phyloP scores from a whole-genome alignment of 2,797 vertebrate genomes.

The Gymnothorax javanicus region DNA sequence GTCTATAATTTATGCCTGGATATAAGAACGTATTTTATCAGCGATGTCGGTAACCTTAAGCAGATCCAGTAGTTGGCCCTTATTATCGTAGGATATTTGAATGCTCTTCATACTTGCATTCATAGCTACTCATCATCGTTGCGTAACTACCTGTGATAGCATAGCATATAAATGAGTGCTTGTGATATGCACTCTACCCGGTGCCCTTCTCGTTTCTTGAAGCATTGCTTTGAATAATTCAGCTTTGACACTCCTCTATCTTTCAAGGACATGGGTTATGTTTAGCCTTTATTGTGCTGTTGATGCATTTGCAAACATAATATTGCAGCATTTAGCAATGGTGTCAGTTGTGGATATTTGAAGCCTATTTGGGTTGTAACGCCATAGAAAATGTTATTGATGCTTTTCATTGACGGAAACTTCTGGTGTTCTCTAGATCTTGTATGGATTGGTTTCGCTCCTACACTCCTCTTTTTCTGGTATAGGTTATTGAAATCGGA shows the following conservation, averaged over 20 bases:
- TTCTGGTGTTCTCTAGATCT: not conserved
- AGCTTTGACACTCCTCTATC: not conserved
- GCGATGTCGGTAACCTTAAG: no score
- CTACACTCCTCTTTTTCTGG: not conserved
- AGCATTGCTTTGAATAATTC: conserved; percentile 15
- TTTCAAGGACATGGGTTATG: not conserved
- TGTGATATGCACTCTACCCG: no score
- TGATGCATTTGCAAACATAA: conserved; percentile 2
- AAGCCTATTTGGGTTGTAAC: not conserved
- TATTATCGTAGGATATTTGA: no score
- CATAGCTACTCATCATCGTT: no score
- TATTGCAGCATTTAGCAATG: not conserved
- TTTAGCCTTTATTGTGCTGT: not conserved
- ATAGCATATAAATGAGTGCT: no score
- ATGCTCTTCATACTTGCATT: no score
- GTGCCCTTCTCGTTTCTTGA: not conserved
- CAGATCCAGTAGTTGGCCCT: no score
- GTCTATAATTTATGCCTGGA: no score
- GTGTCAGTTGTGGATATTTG: not conserved
- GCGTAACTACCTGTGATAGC: no score
- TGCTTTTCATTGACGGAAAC: not conserved
- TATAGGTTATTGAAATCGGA: not conserved
- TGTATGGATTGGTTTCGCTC: no score
- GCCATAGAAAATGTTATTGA: not conserved
- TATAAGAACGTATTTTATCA: no score